Percentiles rank a stretch among this genome's conserved stretches.
Evolutionary conservation across 2,888 invertebrate species (phyloP).

Genomic region (Drosophila pseudotakahashii): DNA sequence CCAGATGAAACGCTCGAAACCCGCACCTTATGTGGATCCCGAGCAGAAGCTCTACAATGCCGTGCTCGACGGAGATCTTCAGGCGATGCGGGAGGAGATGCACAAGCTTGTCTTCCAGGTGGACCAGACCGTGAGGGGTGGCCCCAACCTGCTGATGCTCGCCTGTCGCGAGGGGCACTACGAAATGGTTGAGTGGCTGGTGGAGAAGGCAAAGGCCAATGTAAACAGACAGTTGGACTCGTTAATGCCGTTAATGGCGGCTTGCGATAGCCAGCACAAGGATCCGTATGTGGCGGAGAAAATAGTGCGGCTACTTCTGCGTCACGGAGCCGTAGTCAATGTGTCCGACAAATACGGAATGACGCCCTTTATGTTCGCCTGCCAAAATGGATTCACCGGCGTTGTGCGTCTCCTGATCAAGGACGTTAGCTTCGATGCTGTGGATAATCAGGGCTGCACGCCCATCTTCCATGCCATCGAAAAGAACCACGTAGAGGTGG

Average conservation of each 20-base stretch:
- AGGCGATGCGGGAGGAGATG: constrained; percentile 62
- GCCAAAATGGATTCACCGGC: constrained; percentile 74
- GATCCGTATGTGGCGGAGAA: constrained; percentile 61
- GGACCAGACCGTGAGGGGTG: constrained; percentile 59
- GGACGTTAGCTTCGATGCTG: constrained; percentile 79
- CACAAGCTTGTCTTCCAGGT: constrained; percentile 53
- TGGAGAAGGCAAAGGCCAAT: constrained; percentile 69
- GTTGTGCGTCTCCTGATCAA: constrained; percentile 75
- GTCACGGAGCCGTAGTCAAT: constrained; percentile 78
- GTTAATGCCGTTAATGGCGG: constrained; percentile 77
- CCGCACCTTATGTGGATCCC: constrained; percentile 14
- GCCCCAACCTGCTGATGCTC: constrained; percentile 68
- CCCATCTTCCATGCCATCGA: constrained; percentile 83
- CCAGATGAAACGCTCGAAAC: constrained; percentile 46
- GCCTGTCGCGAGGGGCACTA: constrained; percentile 76
- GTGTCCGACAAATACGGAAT: constrained; percentile 81
- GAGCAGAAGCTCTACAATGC: constrained; percentile 69
- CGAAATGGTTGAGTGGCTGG: constrained; percentile 74
- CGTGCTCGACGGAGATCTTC: constrained; percentile 64
- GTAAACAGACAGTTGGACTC: constrained; percentile 81
- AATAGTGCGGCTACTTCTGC: constrained; percentile 74
- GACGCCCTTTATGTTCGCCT: constrained; percentile 83
- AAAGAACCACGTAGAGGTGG: constrained; percentile 79
- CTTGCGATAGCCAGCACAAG: constrained; percentile 69
- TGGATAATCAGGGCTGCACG: constrained; percentile 82